A percentile compares a stretch with the other conserved stretches of the same genome.
phyloP scores from a whole-genome alignment of 2,888 invertebrate species.

The Chrysolina americana region DNA sequence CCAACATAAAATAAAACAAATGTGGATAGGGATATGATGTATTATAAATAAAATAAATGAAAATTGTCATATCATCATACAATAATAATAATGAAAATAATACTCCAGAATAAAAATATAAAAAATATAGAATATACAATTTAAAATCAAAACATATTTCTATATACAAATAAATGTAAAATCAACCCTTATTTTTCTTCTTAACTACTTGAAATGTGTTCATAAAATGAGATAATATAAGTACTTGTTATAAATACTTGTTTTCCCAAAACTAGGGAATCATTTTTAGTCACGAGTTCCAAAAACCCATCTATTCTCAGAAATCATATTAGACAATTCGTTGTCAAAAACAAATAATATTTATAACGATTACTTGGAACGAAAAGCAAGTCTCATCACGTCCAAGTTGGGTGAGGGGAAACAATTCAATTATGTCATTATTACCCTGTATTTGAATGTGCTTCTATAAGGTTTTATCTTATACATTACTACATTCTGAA shows the following conservation, averaged over 20 bases:
- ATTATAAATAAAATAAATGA: conserved; percentile 47
- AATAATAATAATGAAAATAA: conserved; percentile 38
- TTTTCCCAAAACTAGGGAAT: background rate
- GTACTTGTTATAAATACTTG: conserved; percentile 3
- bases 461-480: too few species aligned
- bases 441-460: too few species aligned
- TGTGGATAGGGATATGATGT: conserved; percentile 40
- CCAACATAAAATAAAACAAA: conserved; percentile 45
- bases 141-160: conserved; percentile 16
- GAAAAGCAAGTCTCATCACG: background rate
- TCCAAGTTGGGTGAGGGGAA: background rate
- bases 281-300: background rate
- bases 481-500: background rate
- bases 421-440: background rate
- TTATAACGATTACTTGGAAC: too few species aligned
- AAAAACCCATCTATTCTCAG: too few species aligned
- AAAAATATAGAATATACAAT: conserved; percentile 40
- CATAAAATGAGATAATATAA: conserved; percentile 5
- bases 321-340: background rate
- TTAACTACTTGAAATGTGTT: conserved; percentile 5
- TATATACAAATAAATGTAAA: conserved; percentile 38
- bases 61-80: conserved; percentile 36
- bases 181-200: conserved; percentile 2
- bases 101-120: conserved; percentile 31
- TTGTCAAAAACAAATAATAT: background rate